Evolutionary conservation across 2,797 vertebrate genomes (phyloP).

Genomic region (Enteromius afrohamiltoni): DNA sequence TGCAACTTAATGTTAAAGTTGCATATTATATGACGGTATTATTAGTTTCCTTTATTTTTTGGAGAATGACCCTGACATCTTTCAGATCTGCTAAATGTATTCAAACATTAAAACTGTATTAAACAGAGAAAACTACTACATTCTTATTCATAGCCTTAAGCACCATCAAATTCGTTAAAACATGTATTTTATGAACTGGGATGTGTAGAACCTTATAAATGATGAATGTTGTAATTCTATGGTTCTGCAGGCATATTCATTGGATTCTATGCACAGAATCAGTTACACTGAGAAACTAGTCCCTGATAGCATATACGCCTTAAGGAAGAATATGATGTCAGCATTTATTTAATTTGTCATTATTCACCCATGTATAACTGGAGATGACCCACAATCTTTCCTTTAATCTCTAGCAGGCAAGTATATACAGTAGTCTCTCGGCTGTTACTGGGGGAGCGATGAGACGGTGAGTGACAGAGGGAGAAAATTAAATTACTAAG

Average conservation of each 20-base stretch:
- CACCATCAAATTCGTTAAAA: not conserved
- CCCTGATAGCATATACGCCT: not conserved
- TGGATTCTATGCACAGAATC: not conserved
- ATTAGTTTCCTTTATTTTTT: not conserved
- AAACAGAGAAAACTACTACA: not conserved
- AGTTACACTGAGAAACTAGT: not conserved
- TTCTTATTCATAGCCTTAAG: not conserved
- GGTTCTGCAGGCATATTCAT: constrained; percentile 1
- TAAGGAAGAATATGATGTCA: not conserved
- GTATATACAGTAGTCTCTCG: constrained; percentile 24
- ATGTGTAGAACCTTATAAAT: constrained; percentile 13
- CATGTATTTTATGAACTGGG: not conserved
- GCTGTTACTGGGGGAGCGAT: constrained; percentile 43
- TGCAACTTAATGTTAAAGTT: no score
- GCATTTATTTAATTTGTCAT: constrained; percentile 6
- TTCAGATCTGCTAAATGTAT: not conserved
- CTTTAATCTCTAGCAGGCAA: not conserved
- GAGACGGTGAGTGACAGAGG: constrained; percentile 39
- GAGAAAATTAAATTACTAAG: constrained; percentile 52
- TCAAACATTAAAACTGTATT: not conserved
- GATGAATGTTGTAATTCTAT: not conserved
- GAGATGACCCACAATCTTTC: not conserved
- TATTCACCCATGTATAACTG: not conserved
- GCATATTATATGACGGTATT: not conserved
- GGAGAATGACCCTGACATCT: not conserved